Evolutionary conservation across 2,888 invertebrate genomes (phyloP), one percentile per base, ranked within the genome.

Genomic region (Galerucella pusilla): DNA sequence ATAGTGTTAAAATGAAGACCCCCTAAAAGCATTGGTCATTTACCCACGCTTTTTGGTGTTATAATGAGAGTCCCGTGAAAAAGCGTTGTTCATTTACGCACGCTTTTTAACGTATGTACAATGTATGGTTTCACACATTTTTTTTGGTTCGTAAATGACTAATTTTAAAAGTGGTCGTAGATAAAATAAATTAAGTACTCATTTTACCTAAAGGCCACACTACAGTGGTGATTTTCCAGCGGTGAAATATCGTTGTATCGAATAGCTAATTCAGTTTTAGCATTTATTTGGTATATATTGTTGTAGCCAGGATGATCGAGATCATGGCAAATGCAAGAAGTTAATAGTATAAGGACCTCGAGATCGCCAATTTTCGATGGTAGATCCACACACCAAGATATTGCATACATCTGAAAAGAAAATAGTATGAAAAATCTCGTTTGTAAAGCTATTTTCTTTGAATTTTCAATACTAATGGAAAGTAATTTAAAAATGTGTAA

Each of bases 181-280:
- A n/a, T n/a, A n/a, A 35, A 61, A 61, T 9, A 20, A 46, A 60
- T 16, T n/a, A 60, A 25, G 20, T 66, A n/a, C 5, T 11, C 2
- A 14, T n/a, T 25, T 73, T 71, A 76, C 76, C 76, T 73, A 67
- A 95, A 95, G 64, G 95, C 93, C 81, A 95, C 94, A 78, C 94
- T 94, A 87, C 95, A 95, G 86, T 95, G 95, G 87, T 95, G 95
- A 87, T 95, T 95, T 88, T 95, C 95, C 85, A 95, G 88, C 3
- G 95, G 95, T 70, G 94, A 95, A 84, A 95, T 94, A 89, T 95
- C 95, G 88, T 95, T 95, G 88, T 95, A 95, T 85, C 95, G 91
- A 80, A 95, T 90, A 46, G 95, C 95, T 84, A 95, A 88, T 85
- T 95, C 95, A 61, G 95, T 95, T 84, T 93, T 91, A 64, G 95